Percentiles rank a stretch among this genome's conserved stretches.
These are phyloP conservation scores for Zaprionus capensis DNA, from an alignment of 1,140 invertebrate genomes.

Conservation along the genomic window DNA sequence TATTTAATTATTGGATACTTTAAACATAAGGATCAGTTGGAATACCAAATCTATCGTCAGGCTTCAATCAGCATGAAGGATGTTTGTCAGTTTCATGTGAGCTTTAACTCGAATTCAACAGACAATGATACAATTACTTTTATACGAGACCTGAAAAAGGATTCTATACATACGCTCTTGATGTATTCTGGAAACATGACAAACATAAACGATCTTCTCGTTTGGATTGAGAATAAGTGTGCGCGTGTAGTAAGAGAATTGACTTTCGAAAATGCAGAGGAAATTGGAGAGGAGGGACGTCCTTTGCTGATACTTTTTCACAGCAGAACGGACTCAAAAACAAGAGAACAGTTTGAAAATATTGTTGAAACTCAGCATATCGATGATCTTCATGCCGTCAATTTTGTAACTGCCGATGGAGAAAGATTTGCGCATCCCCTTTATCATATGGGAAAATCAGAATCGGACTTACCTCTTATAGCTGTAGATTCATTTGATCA, in stretches of 20 bases:
- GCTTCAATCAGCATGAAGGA: conserved; percentile 94
- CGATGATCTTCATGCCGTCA: conserved; percentile 19
- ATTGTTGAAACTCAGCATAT: conserved; percentile 11
- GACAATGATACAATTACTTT: conserved; percentile 37
- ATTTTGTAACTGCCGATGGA: conserved; percentile 47
- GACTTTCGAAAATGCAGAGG: conserved; percentile 66
- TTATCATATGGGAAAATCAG: conserved; percentile 39
- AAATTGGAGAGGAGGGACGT: conserved; percentile 39
- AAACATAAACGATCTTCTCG: background rate
- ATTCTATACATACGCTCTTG: conserved; percentile 4
- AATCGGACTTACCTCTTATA: conserved; percentile 50
- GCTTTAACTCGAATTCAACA: conserved; percentile 87
- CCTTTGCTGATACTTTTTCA: conserved; percentile 58
- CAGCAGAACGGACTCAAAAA: conserved; percentile 17
- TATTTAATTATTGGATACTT: conserved; percentile 97
- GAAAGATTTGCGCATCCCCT: conserved; percentile 40
- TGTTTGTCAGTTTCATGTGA: conserved; percentile 96
- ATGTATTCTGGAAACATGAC: conserved; percentile 43
- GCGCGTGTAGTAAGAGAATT: conserved; percentile 37
- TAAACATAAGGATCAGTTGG: conserved; percentile 89
- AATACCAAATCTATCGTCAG: conserved; percentile 91
- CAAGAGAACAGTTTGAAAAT: conserved; percentile 34
- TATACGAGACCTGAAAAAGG: background rate
- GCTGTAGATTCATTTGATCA: conserved; percentile 55
- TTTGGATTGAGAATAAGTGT: conserved; percentile 42